Evolutionary conservation across 2,888 invertebrate species (phyloP), one percentile per base, ranked within the genome.

Genomic region (Oxytorus armatus): DNA sequence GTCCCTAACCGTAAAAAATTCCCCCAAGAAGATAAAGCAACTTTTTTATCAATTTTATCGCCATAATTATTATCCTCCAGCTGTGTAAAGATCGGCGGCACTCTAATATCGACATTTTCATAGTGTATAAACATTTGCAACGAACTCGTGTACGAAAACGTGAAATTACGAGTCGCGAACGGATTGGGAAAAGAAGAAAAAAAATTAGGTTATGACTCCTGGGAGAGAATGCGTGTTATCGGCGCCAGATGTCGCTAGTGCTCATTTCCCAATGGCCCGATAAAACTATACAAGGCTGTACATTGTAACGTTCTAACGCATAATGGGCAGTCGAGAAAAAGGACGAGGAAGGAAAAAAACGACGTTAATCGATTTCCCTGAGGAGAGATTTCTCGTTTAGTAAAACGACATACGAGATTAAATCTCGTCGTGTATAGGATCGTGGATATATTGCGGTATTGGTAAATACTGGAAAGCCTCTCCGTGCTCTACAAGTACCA

Each of bases 401-500:
- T 29, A 36, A 36, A 29, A 49, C 57, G 47, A 55, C 69, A 42
- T 21, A 16, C 36, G 36, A 36, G 70, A 57, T 57, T 55, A 70
- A 55, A 57, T 65, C 47, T 18, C 29, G 36, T 44, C 69, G 18
- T 47, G 29, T 59, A 72, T 47, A 49, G 33, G n/a, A n/a, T 21
- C 39, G 18, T 7, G 2, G 16, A 7, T 11, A 23, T 25, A 16
- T 14, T 39, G 25, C 21, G 16, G 33, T 39, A 61, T 61, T 61
- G 16, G 49, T 49, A 44, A 72, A 70, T 57, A 70, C 70, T 47
- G 70, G 70, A 72, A 59, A 72, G 33, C 59, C 53, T 65, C 55
- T 44, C 23, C 39, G 18, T n/a, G n/a, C n/a, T n/a, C 42, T 39
- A 63, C 33, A 21, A 53, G 73, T 63, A 33, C 53, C 39, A 29